Conservation (phyloP, 2,888 invertebrate species). For the Physocephala rufipes region DNA sequence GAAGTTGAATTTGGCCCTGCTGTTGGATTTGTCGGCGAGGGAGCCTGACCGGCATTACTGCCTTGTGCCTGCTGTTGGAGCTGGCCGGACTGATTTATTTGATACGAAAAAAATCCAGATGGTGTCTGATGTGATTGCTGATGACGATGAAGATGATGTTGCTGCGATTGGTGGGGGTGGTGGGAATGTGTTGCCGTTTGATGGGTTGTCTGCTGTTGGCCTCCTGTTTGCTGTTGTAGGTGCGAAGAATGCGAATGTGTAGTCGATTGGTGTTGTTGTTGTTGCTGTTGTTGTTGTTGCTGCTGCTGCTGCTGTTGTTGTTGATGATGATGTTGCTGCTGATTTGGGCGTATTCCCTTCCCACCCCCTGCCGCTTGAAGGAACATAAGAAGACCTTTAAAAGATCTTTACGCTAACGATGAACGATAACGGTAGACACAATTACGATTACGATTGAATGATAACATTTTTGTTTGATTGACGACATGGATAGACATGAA, state of each 20-base stretch:
- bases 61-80: constrained; percentile 39
- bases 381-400: constrained; percentile 63
- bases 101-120: constrained; percentile 39
- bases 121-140: constrained; percentile 38
- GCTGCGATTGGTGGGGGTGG: constrained; percentile 41
- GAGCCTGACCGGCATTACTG: constrained; percentile 38
- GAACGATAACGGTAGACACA: not conserved
- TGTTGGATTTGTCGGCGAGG: constrained; percentile 40
- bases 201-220: constrained; percentile 21
- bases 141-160: constrained; percentile 46
- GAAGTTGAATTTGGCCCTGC: constrained; percentile 8
- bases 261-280: constrained; percentile 48
- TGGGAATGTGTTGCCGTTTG: constrained; percentile 38
- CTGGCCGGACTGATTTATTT: constrained; percentile 37
- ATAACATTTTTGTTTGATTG: constrained; percentile 21
- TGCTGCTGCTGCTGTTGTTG: constrained; percentile 49
- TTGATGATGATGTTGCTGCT: constrained; percentile 55
- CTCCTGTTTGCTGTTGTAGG: constrained; percentile 41
- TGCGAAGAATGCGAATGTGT: not conserved
- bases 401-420: constrained; percentile 49
- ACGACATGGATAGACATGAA: constrained; percentile 10
- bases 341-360: constrained; percentile 59
- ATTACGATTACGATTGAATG: not conserved
- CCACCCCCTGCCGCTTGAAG: constrained; percentile 63
- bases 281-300: constrained; percentile 52